Evolutionary conservation across 2,888 invertebrate species (phyloP).

Genomic region (Dryomyza anilis): DNA sequence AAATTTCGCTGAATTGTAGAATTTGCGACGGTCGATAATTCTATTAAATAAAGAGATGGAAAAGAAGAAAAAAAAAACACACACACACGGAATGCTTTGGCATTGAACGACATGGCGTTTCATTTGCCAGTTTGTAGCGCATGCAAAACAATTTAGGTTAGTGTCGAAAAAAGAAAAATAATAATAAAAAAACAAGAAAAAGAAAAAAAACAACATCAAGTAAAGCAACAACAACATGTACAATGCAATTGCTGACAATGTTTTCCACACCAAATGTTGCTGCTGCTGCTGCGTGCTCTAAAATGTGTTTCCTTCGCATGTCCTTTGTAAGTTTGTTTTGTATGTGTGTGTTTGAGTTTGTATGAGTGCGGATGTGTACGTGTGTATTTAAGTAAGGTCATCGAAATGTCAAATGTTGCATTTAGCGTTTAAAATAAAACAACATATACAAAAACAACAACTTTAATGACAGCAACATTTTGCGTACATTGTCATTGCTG

Average conservation of each 20-base stretch:
- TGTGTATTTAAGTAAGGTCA: constrained; percentile 55
- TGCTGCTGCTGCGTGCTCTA: background rate
- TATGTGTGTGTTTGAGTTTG: constrained; percentile 25
- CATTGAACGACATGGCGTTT: constrained; percentile 14
- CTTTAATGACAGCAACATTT: background rate
- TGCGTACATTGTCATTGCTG: background rate
- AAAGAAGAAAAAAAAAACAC: too few relatives aligned
- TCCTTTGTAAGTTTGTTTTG: too few relatives aligned
- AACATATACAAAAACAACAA: background rate
- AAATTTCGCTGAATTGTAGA: background rate
- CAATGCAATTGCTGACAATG: constrained; percentile 29
- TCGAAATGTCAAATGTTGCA: constrained; percentile 60
- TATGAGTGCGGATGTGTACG: constrained; percentile 29
- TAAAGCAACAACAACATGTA: background rate
- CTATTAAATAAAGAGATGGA: constrained; percentile 1
- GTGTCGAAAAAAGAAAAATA: constrained; percentile 16
- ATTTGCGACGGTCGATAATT: constrained; percentile 6
- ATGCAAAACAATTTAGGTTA: constrained; percentile 51
- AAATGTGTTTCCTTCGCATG: background rate
- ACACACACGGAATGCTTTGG: constrained; percentile 31
- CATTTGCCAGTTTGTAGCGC: constrained; percentile 33
- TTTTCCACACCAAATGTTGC: background rate
- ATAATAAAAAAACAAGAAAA: constrained; percentile 1
- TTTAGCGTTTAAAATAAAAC: constrained; percentile 42
- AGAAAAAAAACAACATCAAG: constrained; percentile 4